Evolutionary conservation across 1,140 invertebrate genomes (phyloP), one percentile per base, ranked within the genome.

Genomic region (Hylaeus anthracinus): DNA sequence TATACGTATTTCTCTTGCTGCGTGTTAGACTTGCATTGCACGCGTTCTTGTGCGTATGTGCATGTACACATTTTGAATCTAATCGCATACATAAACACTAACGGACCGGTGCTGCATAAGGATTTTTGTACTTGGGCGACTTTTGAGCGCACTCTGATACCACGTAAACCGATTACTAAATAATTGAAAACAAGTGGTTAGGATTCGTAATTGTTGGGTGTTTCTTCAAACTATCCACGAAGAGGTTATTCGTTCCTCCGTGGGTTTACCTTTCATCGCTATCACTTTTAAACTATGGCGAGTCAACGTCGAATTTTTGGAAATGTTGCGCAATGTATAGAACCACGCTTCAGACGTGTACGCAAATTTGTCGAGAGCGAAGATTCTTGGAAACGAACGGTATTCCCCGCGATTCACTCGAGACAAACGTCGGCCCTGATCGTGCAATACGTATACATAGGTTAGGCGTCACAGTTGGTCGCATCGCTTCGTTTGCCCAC

Each of bases 401-500:
- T n/a, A 26, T 15, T 10, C 15, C 4, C 8, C 1, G 39, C 37
- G 5, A 14, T 15, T 60, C 5, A 12, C n/a, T 3, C 6, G 60
- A 60, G 58, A 51, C 10, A 51, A 5, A 64, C 51, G 15, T 43
- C 15, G 39, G 66, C 9, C 53, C 43, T 15, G 69, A 67, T 82
- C 26, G 63, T 43, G 12, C 39, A 45, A n/a, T 58, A 41, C 12
- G n/a, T 63, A 41, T 60, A 61, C 14, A 5, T 72, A 61, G 70
- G 76, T 83, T 83, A 87, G 86, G 82, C 78, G 88, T 85, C 79
- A 88, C 82, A 88, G 83, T 88, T 87, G 81, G 80, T 77, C 80
- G 84, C 84, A 71, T 85, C 83, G 86, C 81, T 26, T 87, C 81
- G 83, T 82, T 88, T 86, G 85, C 87, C 81, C 86, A 89, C 85